phyloP scores from a whole-genome alignment of 2,888 invertebrate genomes.

The Ariolimax columbianus region DNA sequence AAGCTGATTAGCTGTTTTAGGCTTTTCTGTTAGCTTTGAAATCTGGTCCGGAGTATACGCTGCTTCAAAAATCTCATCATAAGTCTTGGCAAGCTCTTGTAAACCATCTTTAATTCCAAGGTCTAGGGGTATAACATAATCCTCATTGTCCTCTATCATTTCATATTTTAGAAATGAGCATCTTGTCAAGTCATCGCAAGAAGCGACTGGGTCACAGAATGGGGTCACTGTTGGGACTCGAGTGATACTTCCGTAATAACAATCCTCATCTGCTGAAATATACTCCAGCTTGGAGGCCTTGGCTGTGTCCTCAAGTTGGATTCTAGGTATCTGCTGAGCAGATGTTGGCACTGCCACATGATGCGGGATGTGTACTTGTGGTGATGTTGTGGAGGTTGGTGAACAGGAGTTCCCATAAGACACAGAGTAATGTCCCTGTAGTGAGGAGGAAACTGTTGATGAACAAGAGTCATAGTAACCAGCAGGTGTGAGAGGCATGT shows the following conservation, averaged over 20 bases:
- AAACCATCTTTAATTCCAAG: slow-evolving; percentile 49
- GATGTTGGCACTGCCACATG: background rate
- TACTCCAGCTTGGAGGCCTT: slow-evolving; percentile 36
- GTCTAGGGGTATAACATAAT: slow-evolving; percentile 50
- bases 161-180: slow-evolving; percentile 32
- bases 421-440: slow-evolving; percentile 23
- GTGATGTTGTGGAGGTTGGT: slow-evolving; percentile 42
- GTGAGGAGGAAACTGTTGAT: slow-evolving; percentile 26
- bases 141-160: slow-evolving; percentile 28
- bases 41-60: slow-evolving; percentile 66
- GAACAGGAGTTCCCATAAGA: slow-evolving; percentile 24
- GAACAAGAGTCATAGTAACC: slow-evolving; percentile 23
- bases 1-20: slow-evolving; percentile 68
- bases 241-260: slow-evolving; percentile 1
- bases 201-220: background rate
- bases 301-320: background rate
- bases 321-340: background rate
- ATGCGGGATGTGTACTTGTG: slow-evolving; percentile 19
- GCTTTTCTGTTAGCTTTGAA: slow-evolving; percentile 62
- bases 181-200: slow-evolving; percentile 11
- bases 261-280: slow-evolving; percentile 20
- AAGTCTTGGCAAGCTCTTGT: slow-evolving; percentile 48
- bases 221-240: background rate
- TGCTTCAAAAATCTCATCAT: slow-evolving; percentile 64
- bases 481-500: slow-evolving; percentile 23